A percentile compares a stretch with the other conserved stretches of the same genome.
Conservation (phyloP, 1,140 invertebrate species). For the Zaprionus ghesquierei region DNA sequence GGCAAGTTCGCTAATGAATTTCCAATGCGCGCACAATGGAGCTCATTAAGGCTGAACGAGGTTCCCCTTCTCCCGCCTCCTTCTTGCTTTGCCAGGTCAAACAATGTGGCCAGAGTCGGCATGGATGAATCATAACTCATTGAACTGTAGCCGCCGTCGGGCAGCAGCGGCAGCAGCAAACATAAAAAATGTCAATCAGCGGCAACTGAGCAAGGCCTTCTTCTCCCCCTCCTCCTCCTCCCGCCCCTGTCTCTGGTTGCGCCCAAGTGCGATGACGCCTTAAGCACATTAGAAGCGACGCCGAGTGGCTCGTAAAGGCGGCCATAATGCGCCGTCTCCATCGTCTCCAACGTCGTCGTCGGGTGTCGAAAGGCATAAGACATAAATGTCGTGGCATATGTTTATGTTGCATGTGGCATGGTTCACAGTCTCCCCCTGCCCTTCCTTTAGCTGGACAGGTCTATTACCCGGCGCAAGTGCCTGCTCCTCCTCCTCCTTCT, state of each 20-base stretch:
- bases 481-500: too few species aligned
- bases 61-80: not conserved
- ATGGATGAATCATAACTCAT: constrained; percentile 70
- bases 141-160: constrained; percentile 72
- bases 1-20: constrained; percentile 57
- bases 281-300: constrained; percentile 41
- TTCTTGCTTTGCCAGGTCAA: not conserved
- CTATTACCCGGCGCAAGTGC: constrained; percentile 15
- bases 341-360: constrained; percentile 47
- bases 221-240: not conserved
- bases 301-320: constrained; percentile 63
- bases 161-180: constrained; percentile 25
- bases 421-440: not conserved
- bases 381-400: constrained; percentile 75
- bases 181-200: constrained; percentile 75
- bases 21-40: constrained; percentile 52
- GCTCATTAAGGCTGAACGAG: constrained; percentile 51
- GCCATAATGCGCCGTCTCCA: constrained; percentile 63
- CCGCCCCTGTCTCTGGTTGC: not conserved
- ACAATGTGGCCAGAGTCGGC: not conserved
- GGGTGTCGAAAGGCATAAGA: constrained; percentile 65
- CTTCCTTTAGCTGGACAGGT: constrained; percentile 12
- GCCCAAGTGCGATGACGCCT: constrained; percentile 31
- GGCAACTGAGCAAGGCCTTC: constrained; percentile 4
- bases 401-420: constrained; percentile 5